These are phyloP conservation scores for Poeciliopsis turrubarensis DNA, from an alignment of 2,113 vertebrate genomes.

Conservation along the genomic window DNA sequence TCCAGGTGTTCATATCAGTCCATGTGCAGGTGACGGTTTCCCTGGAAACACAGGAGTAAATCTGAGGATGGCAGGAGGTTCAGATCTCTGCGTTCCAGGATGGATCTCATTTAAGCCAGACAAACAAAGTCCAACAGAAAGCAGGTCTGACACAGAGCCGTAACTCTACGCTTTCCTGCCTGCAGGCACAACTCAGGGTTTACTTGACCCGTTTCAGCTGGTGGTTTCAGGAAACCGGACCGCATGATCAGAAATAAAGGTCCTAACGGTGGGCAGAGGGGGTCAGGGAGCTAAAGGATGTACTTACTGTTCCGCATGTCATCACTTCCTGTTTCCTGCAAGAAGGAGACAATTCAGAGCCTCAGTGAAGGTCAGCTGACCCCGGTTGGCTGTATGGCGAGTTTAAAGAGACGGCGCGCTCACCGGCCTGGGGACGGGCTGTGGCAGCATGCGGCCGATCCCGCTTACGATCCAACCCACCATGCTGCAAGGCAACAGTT, in stretches of 20 bases:
- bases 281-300: neutral
- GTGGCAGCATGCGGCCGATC: constrained; percentile 86
- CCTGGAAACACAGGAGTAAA: too few relatives aligned
- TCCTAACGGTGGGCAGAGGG: too few relatives aligned
- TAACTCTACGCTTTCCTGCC: too few relatives aligned
- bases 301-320: constrained; percentile 84
- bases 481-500: constrained; percentile 73
- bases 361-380: neutral
- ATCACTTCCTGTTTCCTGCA: constrained; percentile 66
- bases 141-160: too few relatives aligned
- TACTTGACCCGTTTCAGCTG: too few relatives aligned
- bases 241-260: too few relatives aligned
- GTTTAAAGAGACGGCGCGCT: constrained; percentile 7
- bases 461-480: constrained; percentile 83
- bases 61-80: too few relatives aligned
- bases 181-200: too few relatives aligned
- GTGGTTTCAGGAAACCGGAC: too few relatives aligned
- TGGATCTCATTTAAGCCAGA: too few relatives aligned
- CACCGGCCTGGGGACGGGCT: constrained; percentile 78
- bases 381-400: neutral
- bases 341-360: constrained; percentile 18
- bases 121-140: too few relatives aligned
- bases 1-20: neutral
- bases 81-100: too few relatives aligned
- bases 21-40: neutral